Evolutionary conservation across 1,140 invertebrate species (phyloP), one percentile per base, ranked within the genome.

Genomic region (Coptotermes formosanus): DNA sequence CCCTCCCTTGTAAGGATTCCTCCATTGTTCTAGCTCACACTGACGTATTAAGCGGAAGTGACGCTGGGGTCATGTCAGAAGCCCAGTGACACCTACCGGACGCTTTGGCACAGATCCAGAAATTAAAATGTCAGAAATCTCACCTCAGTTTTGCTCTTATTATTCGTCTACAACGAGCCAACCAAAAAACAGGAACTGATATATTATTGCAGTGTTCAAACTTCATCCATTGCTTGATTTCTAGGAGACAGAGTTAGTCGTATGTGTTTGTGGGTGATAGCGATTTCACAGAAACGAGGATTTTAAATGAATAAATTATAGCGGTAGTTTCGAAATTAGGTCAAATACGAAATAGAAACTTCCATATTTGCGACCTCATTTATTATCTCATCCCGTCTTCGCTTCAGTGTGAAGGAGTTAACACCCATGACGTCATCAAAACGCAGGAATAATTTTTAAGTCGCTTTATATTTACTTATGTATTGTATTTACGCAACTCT

Each of bases 11-110:
- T 4, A 19, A 4, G 52, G 52, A 55, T 55, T 55, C 52, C 52
- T 19, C 52, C 52, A 55, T 21, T 21, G 7, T 25, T 8, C 64
- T 30, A 30, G n/a, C 30, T n/a, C 14, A 9, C 64, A 75, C 6
- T 75, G 64, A 75, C 64, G 64, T 75, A 48, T 48, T n/a, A 75
- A 75, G n/a, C 64, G 64, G 64, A 75, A 75, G 64, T 16, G 25
- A 75, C 25, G 64, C n/a, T 14, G 25, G 25, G 52, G 52, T 55
- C 64, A 75, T 30, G 25, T 2, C 16, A 30, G 64, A 11, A 55
- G 14, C 45, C 52, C 52, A 55, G 14, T 55, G 52, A 55, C 14
- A 55, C 52, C 14, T 16, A 16, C 19, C 14, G 16, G 64, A 30
- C 11, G 2, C 64, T 9, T 16, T 75, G 64, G 64, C 25, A 75